phyloP scores from a whole-genome alignment of 2,888 invertebrate genomes.

The Drosophila mayaguana region DNA sequence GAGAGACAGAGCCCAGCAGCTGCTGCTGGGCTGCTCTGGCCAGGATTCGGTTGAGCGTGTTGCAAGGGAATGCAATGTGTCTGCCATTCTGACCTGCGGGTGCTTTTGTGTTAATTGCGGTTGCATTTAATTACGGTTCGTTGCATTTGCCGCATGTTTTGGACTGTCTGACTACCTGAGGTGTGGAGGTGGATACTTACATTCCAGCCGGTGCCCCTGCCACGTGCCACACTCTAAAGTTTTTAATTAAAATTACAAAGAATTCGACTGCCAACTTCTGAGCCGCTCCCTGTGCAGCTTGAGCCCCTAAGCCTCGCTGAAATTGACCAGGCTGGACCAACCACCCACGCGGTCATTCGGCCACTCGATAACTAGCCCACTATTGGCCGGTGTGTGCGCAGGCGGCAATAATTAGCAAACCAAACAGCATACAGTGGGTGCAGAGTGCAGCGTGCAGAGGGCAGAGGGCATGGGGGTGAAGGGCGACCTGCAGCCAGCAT shows the following conservation, averaged over 20 bases:
- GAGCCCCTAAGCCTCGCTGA: not conserved
- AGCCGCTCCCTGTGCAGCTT: conserved; percentile 1
- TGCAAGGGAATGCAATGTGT: conserved; percentile 42
- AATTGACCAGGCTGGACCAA: no score
- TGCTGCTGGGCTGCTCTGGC: conserved; percentile 10
- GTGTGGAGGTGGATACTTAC: conserved; percentile 8
- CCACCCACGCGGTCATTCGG: not conserved
- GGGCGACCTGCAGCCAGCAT: not conserved
- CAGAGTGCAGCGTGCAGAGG: not conserved
- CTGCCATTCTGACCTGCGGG: conserved; percentile 72
- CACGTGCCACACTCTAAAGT: conserved; percentile 43
- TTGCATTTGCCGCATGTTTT: conserved; percentile 60
- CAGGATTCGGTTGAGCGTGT: conserved; percentile 10
- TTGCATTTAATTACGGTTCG: conserved; percentile 80
- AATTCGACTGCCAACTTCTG: conserved; percentile 48
- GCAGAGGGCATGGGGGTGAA: not conserved
- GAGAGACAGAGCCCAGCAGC: not conserved
- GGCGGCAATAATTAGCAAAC: conserved; percentile 49
- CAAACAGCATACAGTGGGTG: conserved; percentile 9
- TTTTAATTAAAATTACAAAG: conserved; percentile 75
- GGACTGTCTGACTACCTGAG: conserved; percentile 20
- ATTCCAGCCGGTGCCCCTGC: not conserved
- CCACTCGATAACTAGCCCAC: not conserved
- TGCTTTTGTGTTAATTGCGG: conserved; percentile 81
- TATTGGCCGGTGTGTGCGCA: conserved; percentile 26